Conservation (phyloP, 2,888 invertebrate species). For the Drosophila pseudotalamancana region DNA sequence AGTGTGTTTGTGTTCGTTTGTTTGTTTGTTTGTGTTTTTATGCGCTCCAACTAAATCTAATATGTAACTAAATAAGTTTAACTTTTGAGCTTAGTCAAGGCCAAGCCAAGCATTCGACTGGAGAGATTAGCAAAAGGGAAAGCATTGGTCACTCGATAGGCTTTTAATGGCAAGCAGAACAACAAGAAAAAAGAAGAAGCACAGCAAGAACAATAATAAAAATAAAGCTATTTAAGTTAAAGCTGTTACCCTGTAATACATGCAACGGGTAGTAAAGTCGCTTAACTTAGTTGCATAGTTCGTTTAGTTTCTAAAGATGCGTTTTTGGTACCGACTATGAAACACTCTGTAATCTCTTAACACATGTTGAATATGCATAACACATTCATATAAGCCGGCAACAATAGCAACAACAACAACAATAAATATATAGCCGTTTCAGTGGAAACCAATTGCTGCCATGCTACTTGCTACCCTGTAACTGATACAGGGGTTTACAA, state of each 20-base stretch:
- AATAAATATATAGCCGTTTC: not conserved
- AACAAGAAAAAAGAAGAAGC: not conserved
- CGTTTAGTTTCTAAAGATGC: not conserved
- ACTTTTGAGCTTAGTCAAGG: conserved; percentile 41
- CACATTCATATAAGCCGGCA: not conserved
- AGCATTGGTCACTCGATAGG: conserved; percentile 1
- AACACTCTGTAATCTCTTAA: not conserved
- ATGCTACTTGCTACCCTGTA: conserved; percentile 6
- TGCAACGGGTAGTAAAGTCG: rapidly evolving
- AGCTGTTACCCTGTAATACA: conserved; percentile 3
- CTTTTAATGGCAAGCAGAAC: not conserved
- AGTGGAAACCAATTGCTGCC: not conserved
- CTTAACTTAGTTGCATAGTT: not conserved
- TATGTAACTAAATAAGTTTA: conserved; percentile 43
- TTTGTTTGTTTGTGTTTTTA: conserved; percentile 4
- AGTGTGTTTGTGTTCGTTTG: not conserved
- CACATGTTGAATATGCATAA: too few species aligned
- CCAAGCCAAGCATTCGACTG: conserved; percentile 18
- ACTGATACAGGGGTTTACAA: too few species aligned
- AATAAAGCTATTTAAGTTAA: not conserved
- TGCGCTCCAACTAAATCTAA: conserved; percentile 27
- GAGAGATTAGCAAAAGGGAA: conserved; percentile 13
- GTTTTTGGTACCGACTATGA: not conserved
- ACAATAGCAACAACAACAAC: not conserved
- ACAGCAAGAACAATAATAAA: not conserved